A percentile compares a stretch with the other conserved stretches of the same genome.
These are phyloP conservation scores for Epinephelus awoara DNA, from an alignment of 2,797 vertebrate genomes.

Conservation along the genomic window DNA sequence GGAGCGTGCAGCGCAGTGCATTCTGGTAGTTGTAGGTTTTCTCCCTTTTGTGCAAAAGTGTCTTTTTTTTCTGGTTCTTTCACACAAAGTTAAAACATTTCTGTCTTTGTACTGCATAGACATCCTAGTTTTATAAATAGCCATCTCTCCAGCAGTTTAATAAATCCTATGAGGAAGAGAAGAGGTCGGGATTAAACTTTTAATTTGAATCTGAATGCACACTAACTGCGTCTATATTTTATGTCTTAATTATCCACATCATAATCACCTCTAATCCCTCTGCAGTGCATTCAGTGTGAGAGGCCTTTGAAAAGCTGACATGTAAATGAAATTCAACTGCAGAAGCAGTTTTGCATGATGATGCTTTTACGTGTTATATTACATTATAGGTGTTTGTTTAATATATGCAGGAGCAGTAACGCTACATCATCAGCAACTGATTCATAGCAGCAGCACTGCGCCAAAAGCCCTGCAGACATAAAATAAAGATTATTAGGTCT, in stretches of 20 bases:
- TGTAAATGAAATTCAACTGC: background rate
- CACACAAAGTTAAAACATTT: no score
- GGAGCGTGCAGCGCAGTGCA: no score
- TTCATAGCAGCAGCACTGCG: conserved; percentile 13
- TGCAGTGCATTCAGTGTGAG: background rate
- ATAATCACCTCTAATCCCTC: conserved; percentile 19
- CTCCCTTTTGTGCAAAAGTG: no score
- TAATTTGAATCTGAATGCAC: conserved; percentile 15
- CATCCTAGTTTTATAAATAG: no score
- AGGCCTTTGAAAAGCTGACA: background rate
- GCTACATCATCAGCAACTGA: background rate
- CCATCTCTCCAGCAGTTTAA: no score
- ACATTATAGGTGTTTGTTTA: conserved; percentile 6
- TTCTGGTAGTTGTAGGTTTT: no score
- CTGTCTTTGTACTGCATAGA: no score
- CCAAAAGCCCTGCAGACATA: conserved; percentile 19
- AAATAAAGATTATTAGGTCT: conserved; percentile 30
- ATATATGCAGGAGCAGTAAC: background rate
- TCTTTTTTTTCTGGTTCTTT: no score
- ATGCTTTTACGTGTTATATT: background rate
- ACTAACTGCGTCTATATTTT: conserved; percentile 1
- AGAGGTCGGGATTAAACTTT: conserved; percentile 8
- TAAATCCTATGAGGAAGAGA: background rate
- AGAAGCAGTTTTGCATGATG: background rate
- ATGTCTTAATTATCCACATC: conserved; percentile 4